Conservation (phyloP, 2,888 invertebrate genomes). For the Cephalotes varians region DNA sequence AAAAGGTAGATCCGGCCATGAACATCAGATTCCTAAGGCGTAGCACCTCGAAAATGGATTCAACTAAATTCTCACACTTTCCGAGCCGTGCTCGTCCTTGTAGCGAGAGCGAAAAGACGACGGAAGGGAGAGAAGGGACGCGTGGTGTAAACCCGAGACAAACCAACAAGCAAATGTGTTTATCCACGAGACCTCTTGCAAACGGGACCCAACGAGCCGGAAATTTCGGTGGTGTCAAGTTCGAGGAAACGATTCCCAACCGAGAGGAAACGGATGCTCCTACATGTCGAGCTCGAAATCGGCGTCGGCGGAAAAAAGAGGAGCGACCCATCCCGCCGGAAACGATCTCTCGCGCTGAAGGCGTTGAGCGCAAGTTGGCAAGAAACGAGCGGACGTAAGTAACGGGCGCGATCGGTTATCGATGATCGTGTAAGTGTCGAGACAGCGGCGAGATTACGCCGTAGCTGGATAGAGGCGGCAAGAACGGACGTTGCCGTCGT, state of each 20-base stretch:
- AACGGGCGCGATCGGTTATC: conserved; percentile 46
- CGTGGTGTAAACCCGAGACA: conserved; percentile 7
- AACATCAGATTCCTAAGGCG: conserved; percentile 55
- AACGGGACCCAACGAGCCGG: conserved; percentile 52
- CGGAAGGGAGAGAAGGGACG: neutral
- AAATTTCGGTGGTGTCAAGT: conserved; percentile 30
- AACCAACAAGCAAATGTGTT: conserved; percentile 52
- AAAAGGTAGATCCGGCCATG: conserved; percentile 50
- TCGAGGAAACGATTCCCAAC: conserved; percentile 59
- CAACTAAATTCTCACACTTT: conserved; percentile 75
- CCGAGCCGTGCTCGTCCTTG: conserved; percentile 29
- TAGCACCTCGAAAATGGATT: conserved; percentile 70
- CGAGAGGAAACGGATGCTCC: conserved; percentile 33
- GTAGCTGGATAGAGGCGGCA: conserved; percentile 4
- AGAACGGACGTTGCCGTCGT: conserved; percentile 13
- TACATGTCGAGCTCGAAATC: neutral
- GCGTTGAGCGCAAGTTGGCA: conserved; percentile 17
- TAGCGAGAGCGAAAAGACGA: conserved; percentile 1
- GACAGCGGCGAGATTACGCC: conserved; percentile 40
- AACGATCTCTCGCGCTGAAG: conserved; percentile 31
- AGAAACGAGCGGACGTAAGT: conserved; percentile 38
- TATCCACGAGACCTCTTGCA: conserved; percentile 45
- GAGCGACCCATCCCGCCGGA: neutral
- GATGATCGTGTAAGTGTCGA: conserved; percentile 49
- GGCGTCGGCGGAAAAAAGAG: neutral